Evolutionary conservation across 2,888 invertebrate genomes (phyloP).

Genomic region (Limnephilus rhombicus): DNA sequence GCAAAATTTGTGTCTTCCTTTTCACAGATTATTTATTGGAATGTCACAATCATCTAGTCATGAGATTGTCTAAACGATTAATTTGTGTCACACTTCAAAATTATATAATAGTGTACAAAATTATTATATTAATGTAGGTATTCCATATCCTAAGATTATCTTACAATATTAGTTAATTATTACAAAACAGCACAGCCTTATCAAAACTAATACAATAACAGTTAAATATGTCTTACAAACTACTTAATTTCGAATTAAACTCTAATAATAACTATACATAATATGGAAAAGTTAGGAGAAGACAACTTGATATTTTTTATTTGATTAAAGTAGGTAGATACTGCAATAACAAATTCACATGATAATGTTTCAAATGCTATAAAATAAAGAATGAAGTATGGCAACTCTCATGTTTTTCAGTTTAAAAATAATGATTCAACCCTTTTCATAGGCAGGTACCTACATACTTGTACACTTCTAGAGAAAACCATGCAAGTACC

Average conservation of each 20-base stretch:
- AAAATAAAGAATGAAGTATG: not conserved
- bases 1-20: not conserved
- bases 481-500: not conserved
- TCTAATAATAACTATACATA: not conserved
- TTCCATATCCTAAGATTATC: not conserved
- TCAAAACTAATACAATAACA: slow-evolving; percentile 32
- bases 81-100: slow-evolving; percentile 3
- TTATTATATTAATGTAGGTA: slow-evolving; percentile 1
- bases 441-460: not conserved
- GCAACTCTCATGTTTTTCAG: not conserved
- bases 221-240: slow-evolving; percentile 23
- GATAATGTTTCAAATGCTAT: not conserved
- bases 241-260: not conserved
- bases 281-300: not conserved
- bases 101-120: slow-evolving; percentile 9
- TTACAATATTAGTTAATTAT: slow-evolving; percentile 23
- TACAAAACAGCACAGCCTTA: slow-evolving; percentile 50
- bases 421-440: not conserved
- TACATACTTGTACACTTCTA: not conserved
- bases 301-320: not conserved
- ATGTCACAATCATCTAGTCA: slow-evolving; percentile 32
- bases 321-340: not conserved
- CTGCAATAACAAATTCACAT: not conserved
- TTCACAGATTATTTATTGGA: slow-evolving; percentile 43
- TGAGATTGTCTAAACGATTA: not conserved